These are phyloP conservation scores for Odocoileus hemionus DNA, from an alignment of 2,113 vertebrate genomes.

Conservation along the genomic window DNA sequence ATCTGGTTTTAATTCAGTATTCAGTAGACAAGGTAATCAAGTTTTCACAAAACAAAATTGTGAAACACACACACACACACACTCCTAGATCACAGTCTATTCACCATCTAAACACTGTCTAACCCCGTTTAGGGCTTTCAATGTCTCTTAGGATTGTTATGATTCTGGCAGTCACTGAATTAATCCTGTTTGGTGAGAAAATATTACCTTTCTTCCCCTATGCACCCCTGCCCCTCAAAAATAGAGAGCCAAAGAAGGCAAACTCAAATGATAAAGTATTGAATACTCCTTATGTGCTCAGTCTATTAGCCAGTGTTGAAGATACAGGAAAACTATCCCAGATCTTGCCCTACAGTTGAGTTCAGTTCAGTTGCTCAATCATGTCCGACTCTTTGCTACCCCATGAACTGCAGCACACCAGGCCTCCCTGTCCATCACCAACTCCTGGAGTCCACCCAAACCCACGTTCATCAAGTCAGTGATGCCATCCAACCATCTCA, in stretches of 20 bases:
- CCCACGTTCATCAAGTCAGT: not conserved
- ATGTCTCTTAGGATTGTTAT: not conserved
- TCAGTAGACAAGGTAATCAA: not conserved
- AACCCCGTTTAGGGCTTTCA: not conserved
- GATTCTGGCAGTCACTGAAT: not conserved
- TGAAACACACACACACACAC: not conserved
- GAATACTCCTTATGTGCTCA: not conserved
- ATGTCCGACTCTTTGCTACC: not conserved
- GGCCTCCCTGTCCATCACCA: not conserved
- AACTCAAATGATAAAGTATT: not conserved
- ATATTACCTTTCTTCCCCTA: not conserved
- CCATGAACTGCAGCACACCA: not conserved
- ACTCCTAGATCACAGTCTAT: not conserved
- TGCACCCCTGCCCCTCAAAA: not conserved
- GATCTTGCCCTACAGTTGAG: not conserved
- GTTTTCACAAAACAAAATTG: not conserved
- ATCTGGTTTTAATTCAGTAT: not conserved
- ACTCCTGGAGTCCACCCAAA: not conserved
- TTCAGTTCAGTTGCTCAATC: not conserved
- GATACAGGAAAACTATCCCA: not conserved
- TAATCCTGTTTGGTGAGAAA: not conserved
- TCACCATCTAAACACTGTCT: not conserved
- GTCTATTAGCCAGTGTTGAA: not conserved
- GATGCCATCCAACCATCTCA: not conserved
- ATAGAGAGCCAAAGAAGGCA: not conserved